These are phyloP conservation scores for Clarias batrachus DNA, from an alignment of 2,113 vertebrate genomes.

Conservation along the genomic window DNA sequence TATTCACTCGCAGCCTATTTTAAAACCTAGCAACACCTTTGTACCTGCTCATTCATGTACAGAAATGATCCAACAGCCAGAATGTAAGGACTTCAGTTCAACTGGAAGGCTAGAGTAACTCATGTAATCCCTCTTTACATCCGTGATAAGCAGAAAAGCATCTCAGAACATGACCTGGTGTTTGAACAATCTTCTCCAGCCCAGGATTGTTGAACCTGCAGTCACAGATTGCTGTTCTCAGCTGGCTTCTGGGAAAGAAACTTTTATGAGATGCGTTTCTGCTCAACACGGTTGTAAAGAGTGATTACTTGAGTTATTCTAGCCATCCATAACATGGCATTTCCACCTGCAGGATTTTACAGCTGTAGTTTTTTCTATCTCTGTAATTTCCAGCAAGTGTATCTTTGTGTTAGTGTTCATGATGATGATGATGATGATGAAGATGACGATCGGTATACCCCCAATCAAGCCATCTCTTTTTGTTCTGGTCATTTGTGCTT, in stretches of 20 bases:
- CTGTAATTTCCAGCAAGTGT: background rate
- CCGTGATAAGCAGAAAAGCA: background rate
- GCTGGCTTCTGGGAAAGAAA: background rate
- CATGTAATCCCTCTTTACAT: background rate
- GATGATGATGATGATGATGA: slow-evolving; percentile 12
- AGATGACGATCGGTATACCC: background rate
- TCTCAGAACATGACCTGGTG: background rate
- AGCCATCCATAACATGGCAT: background rate
- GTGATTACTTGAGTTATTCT: background rate
- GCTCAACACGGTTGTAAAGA: background rate
- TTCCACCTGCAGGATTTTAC: background rate
- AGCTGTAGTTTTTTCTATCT: background rate
- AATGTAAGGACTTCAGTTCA: background rate
- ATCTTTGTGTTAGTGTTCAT: background rate
- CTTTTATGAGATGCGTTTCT: background rate
- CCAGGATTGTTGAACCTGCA: background rate
- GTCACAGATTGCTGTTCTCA: background rate
- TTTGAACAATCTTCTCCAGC: background rate
- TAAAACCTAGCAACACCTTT: background rate
- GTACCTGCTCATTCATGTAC: background rate
- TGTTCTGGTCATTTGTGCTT: slow-evolving; percentile 67
- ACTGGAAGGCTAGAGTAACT: background rate
- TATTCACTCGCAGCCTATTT: background rate
- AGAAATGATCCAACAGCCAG: background rate
- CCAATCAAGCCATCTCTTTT: slow-evolving; percentile 31